A percentile compares a stretch with the other conserved stretches of the same genome.
Evolutionary conservation across 2,797 vertebrate genomes (phyloP).

Genomic region (Hoplostethus mediterraneus): DNA sequence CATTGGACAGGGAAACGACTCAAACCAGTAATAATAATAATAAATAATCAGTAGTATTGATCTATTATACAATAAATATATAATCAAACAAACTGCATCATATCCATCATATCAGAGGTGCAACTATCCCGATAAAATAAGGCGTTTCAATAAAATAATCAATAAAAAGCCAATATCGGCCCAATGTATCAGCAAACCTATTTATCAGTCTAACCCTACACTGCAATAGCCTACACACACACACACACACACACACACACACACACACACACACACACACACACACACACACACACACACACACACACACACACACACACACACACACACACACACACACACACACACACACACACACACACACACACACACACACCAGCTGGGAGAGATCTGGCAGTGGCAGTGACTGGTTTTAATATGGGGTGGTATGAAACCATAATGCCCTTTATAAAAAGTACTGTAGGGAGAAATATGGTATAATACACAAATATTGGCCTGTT

Average conservation of each 20-base stretch:
- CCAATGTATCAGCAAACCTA: too few relatives aligned
- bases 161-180: too few relatives aligned
- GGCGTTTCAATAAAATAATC: too few relatives aligned
- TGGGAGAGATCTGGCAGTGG: conserved; percentile 44
- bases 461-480: neutral
- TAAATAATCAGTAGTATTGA: too few relatives aligned
- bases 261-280: neutral
- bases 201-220: conserved; percentile 28
- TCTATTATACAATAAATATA: too few relatives aligned
- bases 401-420: neutral
- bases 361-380: conserved; percentile 37
- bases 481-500: neutral
- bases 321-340: too few relatives aligned
- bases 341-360: conserved; percentile 23
- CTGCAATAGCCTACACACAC: conserved; percentile 15
- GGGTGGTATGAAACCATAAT: neutral
- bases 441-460: neutral
- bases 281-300: conserved; percentile 19
- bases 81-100: too few relatives aligned
- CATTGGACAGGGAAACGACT: too few relatives aligned
- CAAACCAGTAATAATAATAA: too few relatives aligned
- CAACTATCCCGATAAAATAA: too few relatives aligned
- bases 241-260: conserved; percentile 22
- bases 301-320: neutral
- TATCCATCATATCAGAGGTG: too few relatives aligned